These are phyloP conservation scores for Naja naja DNA, from an alignment of 2,113 vertebrate species.

Conservation along the genomic window DNA sequence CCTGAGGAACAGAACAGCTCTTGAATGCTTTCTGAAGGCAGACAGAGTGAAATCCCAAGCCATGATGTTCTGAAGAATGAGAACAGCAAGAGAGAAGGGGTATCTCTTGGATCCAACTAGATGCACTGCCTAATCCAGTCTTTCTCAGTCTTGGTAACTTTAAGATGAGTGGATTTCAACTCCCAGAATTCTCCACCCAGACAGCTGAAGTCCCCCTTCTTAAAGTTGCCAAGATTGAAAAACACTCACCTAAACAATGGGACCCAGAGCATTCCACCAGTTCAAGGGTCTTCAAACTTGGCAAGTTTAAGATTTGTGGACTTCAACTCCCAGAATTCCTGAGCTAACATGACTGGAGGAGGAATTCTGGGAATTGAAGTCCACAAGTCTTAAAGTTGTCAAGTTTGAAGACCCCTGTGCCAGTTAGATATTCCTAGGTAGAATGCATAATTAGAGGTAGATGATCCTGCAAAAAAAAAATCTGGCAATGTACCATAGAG, in stretches of 20 bases:
- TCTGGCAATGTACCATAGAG: background rate
- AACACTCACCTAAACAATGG: background rate
- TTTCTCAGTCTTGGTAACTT: too few relatives aligned
- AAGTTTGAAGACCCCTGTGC: too few relatives aligned
- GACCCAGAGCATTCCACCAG: too few relatives aligned
- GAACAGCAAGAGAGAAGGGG: background rate
- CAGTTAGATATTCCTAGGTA: background rate
- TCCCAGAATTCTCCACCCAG: background rate
- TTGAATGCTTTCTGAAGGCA: background rate
- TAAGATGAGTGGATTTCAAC: background rate
- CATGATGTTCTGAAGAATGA: background rate
- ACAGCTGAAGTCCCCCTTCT: background rate
- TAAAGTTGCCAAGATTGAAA: background rate
- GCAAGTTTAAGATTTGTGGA: too few relatives aligned
- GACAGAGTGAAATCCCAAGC: background rate
- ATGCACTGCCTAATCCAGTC: too few relatives aligned
- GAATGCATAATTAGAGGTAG: background rate
- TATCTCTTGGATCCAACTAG: background rate
- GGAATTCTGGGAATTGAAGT: too few relatives aligned
- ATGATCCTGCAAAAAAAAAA: too few relatives aligned
- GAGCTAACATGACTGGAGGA: too few relatives aligned
- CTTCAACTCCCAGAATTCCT: too few relatives aligned
- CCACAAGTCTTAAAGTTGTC: too few relatives aligned
- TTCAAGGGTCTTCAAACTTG: too few relatives aligned
- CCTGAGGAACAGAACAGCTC: background rate